A percentile compares a stretch with the other conserved stretches of the same genome.
These are phyloP conservation scores for Pempheris klunzingeri DNA, from an alignment of 2,797 vertebrate species.

Conservation along the genomic window DNA sequence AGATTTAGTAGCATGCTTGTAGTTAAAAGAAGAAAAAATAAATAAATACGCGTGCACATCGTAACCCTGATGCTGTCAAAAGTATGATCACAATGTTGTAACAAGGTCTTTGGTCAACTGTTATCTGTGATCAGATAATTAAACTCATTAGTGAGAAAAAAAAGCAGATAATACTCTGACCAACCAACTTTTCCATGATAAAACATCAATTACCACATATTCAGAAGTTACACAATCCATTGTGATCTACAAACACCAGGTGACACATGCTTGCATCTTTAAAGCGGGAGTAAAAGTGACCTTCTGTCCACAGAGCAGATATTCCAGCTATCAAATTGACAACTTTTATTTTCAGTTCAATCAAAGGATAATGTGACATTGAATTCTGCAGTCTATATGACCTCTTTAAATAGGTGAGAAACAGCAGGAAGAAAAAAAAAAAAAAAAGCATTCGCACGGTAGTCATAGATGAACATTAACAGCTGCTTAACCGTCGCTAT, in stretches of 20 bases:
- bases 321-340: no score
- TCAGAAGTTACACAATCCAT: no score
- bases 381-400: background rate
- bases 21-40: background rate
- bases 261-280: background rate
- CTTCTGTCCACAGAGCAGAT: background rate
- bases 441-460: background rate
- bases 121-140: background rate
- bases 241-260: no score
- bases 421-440: background rate
- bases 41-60: background rate
- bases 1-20: background rate
- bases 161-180: background rate
- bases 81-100: background rate
- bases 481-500: no score
- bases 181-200: no score
- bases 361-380: constrained; percentile 22
- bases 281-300: background rate
- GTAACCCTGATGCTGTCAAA: background rate
- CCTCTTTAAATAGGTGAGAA: constrained; percentile 4
- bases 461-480: background rate
- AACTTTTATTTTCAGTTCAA: constrained; percentile 19
- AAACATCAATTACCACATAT: background rate
- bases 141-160: constrained; percentile 1
- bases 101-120: constrained; percentile 4